Evolutionary conservation across 2,888 invertebrate genomes (phyloP), one percentile per base, ranked within the genome.

Genomic region (Osmoderma eremita): DNA sequence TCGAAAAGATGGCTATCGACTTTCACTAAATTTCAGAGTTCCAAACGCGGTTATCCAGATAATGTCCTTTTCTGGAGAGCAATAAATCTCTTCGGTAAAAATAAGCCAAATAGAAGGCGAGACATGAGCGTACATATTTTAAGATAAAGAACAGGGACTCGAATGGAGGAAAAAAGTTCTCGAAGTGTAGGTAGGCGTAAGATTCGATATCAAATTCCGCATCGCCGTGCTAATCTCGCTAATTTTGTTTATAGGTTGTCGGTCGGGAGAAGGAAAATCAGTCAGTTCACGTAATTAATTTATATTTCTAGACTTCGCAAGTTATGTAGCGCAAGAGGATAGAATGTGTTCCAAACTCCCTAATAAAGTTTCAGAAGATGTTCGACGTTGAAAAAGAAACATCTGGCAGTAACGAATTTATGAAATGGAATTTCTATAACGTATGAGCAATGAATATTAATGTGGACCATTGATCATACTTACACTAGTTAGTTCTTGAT

Each of bases 81-180:
- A 45, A 63, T 63, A 63, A 63, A 63, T 63, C 53, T 18, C 15
- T 15, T 38, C 51, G 38, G 24, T 4, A 39, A 63, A 63, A 63
- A 63, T 63, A 63, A 53, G 53, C 63, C 53, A 51, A 51, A 53
- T 63, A 63, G 22, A 6, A 63, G 63, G 51, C 51, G 22, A 63
- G 42, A 63, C 53, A 51, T 63, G 53, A 63, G 30, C 63, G 53
- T 63, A 63, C 63, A 63, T 63, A 63, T 63, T 63, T 63, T 63
- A 63, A 63, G 63, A 53, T 63, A 63, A 63, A 53, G 53, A 42
- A 63, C 41, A 42, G 42, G 42, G 18, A 17, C 24, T 22, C 17
- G 58, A 45, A 61, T 48, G 24, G 30, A 61, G 45, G 15, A 22
- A 17, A 45, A 30, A 61, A 61, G 17, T 13, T 18, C 17, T 61